These are phyloP conservation scores for Eunapius fragilis DNA, from an alignment of 37 sponge, comb jelly and placozoan genomes.

Conservation along the genomic window DNA sequence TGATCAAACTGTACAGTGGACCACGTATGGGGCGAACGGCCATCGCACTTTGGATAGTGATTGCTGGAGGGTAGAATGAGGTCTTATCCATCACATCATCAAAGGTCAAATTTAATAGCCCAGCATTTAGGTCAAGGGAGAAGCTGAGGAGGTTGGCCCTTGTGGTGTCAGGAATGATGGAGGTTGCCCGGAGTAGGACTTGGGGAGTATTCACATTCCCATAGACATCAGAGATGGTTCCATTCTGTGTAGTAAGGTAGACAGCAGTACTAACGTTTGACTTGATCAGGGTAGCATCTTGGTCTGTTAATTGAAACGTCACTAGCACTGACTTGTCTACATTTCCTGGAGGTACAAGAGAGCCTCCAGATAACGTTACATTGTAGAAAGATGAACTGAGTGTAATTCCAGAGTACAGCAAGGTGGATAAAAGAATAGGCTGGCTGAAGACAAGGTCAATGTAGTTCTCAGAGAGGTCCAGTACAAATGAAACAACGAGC, in stretches of 20 bases:
- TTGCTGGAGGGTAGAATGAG: constrained; percentile 45
- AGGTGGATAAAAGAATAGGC: constrained; percentile 65
- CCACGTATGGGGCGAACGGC: constrained; percentile 13
- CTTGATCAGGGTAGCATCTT: constrained; percentile 54
- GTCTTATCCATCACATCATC: constrained; percentile 58
- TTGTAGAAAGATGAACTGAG: constrained; percentile 16
- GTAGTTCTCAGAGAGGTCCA: constrained; percentile 64
- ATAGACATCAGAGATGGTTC: constrained; percentile 53
- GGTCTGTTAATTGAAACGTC: constrained; percentile 20
- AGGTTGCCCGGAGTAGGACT: background rate
- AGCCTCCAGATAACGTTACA: constrained; percentile 42
- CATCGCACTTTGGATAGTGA: constrained; percentile 56
- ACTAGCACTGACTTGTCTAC: background rate
- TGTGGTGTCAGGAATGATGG: constrained; percentile 30
- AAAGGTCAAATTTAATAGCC: constrained; percentile 62
- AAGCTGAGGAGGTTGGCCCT: constrained; percentile 40
- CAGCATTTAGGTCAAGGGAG: constrained; percentile 73
- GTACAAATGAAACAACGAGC: constrained; percentile 30
- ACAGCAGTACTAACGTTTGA: constrained; percentile 5
- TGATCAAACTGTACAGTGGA: constrained; percentile 34
- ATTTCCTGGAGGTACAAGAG: constrained; percentile 27
- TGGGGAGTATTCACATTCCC: constrained; percentile 20
- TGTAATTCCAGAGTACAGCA: constrained; percentile 42
- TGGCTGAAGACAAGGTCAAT: constrained; percentile 79
- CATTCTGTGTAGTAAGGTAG: constrained; percentile 22